phyloP scores from a whole-genome alignment of 2,113 vertebrate genomes.

The Poecile atricapillus region DNA sequence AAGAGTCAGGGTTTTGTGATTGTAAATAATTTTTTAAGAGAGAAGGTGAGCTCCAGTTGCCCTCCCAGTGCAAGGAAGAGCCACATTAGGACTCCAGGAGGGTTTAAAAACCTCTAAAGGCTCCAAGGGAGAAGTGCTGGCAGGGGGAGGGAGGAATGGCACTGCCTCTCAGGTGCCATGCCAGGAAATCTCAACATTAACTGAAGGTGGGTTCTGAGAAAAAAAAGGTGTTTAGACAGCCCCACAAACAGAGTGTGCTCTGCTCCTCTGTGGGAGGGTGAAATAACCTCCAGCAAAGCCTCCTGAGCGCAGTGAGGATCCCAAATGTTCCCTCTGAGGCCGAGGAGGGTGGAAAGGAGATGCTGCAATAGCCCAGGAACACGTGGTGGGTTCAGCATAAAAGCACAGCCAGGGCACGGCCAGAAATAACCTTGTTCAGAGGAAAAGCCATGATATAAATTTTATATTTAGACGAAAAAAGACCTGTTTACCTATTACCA shows the following conservation, averaged over 20 bases:
- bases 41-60: background rate
- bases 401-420: background rate
- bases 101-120: background rate
- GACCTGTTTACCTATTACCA: background rate
- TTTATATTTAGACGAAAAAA: background rate
- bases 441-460: background rate
- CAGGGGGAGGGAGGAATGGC: background rate
- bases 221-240: background rate
- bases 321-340: background rate
- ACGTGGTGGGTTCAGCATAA: background rate
- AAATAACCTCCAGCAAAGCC: background rate
- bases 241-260: fast-evolving
- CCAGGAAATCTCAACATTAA: background rate
- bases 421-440: constrained; percentile 1
- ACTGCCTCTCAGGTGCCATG: background rate
- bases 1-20: background rate
- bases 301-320: background rate
- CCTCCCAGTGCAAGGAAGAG: background rate
- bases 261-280: background rate
- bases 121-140: background rate
- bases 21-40: background rate
- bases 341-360: background rate
- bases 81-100: background rate
- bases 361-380: background rate
- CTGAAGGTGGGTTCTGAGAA: background rate